A percentile compares a stretch with the other conserved stretches of the same genome.
Conservation (phyloP, 2,113 vertebrate species). For the Rhinogobius similis region DNA sequence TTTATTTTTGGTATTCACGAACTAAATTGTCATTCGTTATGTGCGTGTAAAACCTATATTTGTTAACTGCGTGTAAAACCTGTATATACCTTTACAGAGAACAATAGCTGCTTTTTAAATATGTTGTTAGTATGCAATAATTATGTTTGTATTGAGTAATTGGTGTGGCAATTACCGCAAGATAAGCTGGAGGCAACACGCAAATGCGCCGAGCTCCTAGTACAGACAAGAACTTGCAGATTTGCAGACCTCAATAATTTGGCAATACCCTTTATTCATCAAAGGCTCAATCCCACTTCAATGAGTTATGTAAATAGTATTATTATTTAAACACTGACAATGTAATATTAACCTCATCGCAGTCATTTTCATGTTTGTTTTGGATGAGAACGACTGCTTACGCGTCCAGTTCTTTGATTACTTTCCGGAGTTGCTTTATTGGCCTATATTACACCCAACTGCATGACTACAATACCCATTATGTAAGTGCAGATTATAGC, state of each 20-base stretch:
- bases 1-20: too few relatives aligned
- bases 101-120: background rate
- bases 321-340: background rate
- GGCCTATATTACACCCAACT: conserved; percentile 3
- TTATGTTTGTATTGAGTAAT: background rate
- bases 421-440: background rate
- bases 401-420: background rate
- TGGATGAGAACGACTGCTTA: background rate
- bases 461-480: conserved; percentile 6
- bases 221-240: background rate
- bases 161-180: background rate
- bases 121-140: background rate
- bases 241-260: background rate
- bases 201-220: background rate
- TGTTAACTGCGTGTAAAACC: too few relatives aligned
- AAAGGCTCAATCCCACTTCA: background rate
- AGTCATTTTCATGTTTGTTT: background rate
- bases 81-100: too few relatives aligned
- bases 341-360: background rate
- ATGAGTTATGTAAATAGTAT: background rate
- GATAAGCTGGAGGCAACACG: background rate
- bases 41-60: too few relatives aligned
- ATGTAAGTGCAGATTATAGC: background rate
- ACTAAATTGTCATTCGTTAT: too few relatives aligned
- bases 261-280: background rate